A percentile compares a stretch with the other conserved stretches of the same genome.
phyloP scores from a whole-genome alignment of 2,113 vertebrate genomes.

The Hippocampus mohnikei region DNA sequence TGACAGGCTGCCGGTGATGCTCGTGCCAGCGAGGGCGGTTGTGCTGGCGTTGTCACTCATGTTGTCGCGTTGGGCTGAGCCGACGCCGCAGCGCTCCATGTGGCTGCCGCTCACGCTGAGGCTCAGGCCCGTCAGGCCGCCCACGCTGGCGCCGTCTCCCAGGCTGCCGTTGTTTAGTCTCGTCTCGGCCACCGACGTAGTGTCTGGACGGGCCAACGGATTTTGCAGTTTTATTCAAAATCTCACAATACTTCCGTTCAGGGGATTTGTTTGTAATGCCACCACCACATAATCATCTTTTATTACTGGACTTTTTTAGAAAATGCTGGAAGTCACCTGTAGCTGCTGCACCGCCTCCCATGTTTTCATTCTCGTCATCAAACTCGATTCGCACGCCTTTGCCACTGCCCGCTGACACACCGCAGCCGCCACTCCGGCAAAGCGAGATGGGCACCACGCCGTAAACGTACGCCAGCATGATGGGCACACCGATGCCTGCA shows the following conservation, averaged over 20 bases:
- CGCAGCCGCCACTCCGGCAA: conserved; percentile 94
- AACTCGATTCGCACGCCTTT: conserved; percentile 99
- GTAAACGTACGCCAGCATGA: conserved; percentile 98
- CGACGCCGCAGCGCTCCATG: conserved; percentile 86
- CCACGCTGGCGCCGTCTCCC: conserved; percentile 88
- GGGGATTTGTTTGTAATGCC: background rate
- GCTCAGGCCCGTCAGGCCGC: conserved; percentile 87
- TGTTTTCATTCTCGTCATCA: conserved; percentile 96
- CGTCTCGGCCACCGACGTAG: conserved; percentile 92
- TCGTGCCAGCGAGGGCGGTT: conserved; percentile 90
- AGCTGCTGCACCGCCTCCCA: conserved; percentile 83
- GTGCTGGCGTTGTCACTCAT: conserved; percentile 95
- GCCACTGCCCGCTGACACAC: conserved; percentile 92
- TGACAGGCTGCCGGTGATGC: conserved; percentile 90
- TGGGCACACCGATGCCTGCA: conserved; percentile 93
- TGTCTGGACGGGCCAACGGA: conserved; percentile 65
- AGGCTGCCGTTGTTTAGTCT: conserved; percentile 91
- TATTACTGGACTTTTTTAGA: too few relatives aligned
- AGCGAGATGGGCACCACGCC: conserved; percentile 97
- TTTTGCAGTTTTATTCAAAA: background rate
- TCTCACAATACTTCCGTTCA: background rate
- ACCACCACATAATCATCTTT: background rate
- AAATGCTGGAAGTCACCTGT: conserved; percentile 73
- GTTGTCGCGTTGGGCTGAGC: conserved; percentile 87
- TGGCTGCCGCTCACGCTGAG: conserved; percentile 95